Evolutionary conservation across 2,888 invertebrate genomes (phyloP).

Genomic region (Uloborus plumipes): DNA sequence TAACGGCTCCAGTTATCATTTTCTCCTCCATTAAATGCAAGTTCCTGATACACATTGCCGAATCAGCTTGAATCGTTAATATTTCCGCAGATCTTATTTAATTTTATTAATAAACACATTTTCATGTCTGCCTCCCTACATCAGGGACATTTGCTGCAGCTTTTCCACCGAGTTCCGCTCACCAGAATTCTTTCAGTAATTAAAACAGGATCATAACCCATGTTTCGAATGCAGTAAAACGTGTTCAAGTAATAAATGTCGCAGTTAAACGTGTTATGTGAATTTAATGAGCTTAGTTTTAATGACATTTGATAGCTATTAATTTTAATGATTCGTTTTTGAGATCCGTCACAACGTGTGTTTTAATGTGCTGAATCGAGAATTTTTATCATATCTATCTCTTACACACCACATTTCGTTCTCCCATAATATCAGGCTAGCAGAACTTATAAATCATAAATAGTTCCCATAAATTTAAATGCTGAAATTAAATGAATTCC

Average conservation of each 20-base stretch:
- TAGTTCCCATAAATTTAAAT: too few species aligned
- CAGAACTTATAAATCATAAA: too few species aligned
- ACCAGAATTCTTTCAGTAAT: slow-evolving; percentile 26
- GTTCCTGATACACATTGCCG: slow-evolving; percentile 23
- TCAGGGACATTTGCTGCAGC: neutral
- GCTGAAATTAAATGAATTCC: too few species aligned
- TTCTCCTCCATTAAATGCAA: slow-evolving; percentile 49
- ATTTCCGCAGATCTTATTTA: slow-evolving; percentile 37
- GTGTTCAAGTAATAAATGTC: slow-evolving; percentile 22
- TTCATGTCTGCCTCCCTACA: slow-evolving; percentile 18
- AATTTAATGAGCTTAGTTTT: slow-evolving; percentile 47
- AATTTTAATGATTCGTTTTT: slow-evolving; percentile 4
- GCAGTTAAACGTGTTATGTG: slow-evolving; percentile 37
- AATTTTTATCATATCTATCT: too few species aligned
- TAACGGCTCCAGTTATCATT: slow-evolving; percentile 53
- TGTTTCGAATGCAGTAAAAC: slow-evolving; percentile 56
- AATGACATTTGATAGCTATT: slow-evolving; percentile 50
- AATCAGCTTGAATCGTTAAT: slow-evolving; percentile 48
- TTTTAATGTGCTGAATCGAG: too few species aligned
- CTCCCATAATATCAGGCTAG: too few species aligned
- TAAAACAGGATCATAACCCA: slow-evolving; percentile 31
- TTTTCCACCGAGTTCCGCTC: neutral
- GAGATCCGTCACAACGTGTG: too few species aligned
- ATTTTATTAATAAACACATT: slow-evolving; percentile 39
- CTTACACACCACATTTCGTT: too few species aligned